Conservation (phyloP, 1,140 invertebrate species). For the Orchesella cincta region DNA sequence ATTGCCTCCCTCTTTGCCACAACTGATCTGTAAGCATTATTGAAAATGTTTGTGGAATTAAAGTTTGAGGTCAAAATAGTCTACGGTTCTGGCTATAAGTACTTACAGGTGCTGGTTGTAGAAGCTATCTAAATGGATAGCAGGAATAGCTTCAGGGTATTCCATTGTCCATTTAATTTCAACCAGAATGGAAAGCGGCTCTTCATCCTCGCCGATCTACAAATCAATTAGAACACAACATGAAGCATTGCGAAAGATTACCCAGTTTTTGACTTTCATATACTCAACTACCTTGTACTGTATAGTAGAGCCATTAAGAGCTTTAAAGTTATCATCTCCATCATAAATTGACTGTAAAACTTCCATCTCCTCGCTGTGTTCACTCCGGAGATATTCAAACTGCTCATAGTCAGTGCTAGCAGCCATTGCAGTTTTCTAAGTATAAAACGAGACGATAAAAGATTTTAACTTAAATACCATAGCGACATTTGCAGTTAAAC, state of each 20-base stretch:
- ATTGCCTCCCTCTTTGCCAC: slow-evolving; percentile 73
- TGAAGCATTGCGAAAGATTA: not conserved
- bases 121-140: slow-evolving; percentile 84
- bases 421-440: too few relatives aligned
- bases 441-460: too few relatives aligned
- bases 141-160: slow-evolving; percentile 81
- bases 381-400: not conserved
- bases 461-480: too few relatives aligned
- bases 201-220: slow-evolving; percentile 81
- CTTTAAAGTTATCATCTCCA: slow-evolving; percentile 83
- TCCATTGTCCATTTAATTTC: slow-evolving; percentile 82
- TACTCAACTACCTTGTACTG: slow-evolving; percentile 79
- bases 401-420: not conserved
- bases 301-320: slow-evolving; percentile 73
- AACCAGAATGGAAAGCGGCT: slow-evolving; percentile 77
- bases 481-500: too few relatives aligned
- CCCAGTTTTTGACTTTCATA: not conserved
- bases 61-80: too few relatives aligned
- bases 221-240: slow-evolving; percentile 30
- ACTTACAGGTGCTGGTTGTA: slow-evolving; percentile 92
- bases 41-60: too few relatives aligned
- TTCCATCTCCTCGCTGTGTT: slow-evolving; percentile 85
- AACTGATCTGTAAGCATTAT: slow-evolving; percentile 64
- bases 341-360: slow-evolving; percentile 91
- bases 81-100: too few relatives aligned